Evolutionary conservation across 2,113 vertebrate genomes (phyloP), one percentile per base, ranked within the genome.

Genomic region (Salminus brasiliensis): DNA sequence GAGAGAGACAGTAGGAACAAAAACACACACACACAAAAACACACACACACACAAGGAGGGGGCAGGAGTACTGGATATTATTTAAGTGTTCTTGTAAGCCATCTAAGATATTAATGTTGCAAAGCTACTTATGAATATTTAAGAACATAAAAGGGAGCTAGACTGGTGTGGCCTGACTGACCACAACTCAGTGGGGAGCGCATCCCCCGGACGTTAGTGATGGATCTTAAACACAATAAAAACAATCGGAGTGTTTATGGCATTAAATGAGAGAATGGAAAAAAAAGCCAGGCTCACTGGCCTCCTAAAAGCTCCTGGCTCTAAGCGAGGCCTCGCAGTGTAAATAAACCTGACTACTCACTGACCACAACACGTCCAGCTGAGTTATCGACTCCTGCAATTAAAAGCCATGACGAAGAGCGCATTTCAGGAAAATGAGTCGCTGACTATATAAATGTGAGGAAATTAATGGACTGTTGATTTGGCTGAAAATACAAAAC

Each of bases 51-150:
- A 45, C n/a, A 25, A 32, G 52, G 39, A 32, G 53, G 59, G 45
- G 57, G 74, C 45, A 85, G 87, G 92, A 87, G 88, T 76, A 93
- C 90, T 92, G 94, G 93, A 94, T 93, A 95, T 96, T 98, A 97
- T 98, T 97, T 97, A 98, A 98, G 96, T 99, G 97, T 99, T 99
- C 97, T 99, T 98, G 96, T 98, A 98, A 98, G 95, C 95, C 96
- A 95, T 97, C 95, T 97, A 97, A 97, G 96, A 98, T 97, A 99
- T 99, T 98, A 98, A 98, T 98, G 96, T 95, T 95, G 94, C 93
- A 97, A 96, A 98, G 96, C 96, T 95, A 95, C 96, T 98, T 96
- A 98, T 98, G 94, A 99, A 99, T 99, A 97, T 98, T 98, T 98
- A 96, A 98, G 95, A 94, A 95, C 94, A 88, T 95, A 94, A 98